Percentiles rank a stretch among this genome's conserved stretches.
These are phyloP conservation scores for Micrasema minimum DNA, from an alignment of 1,140 invertebrate species.

Conservation along the genomic window DNA sequence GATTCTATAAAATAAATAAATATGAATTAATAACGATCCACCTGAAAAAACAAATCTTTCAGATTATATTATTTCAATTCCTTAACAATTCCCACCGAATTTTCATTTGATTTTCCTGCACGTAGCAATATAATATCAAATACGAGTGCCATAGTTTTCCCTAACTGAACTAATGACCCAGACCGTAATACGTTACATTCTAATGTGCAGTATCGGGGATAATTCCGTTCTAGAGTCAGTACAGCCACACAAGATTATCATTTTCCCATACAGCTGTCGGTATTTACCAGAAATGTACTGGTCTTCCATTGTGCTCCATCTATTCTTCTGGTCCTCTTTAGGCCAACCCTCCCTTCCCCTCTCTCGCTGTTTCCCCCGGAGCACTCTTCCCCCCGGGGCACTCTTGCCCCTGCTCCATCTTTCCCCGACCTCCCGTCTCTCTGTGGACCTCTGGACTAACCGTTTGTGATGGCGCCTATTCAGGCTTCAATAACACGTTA, in stretches of 20 bases:
- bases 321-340: constrained; percentile 26
- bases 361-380: constrained; percentile 1
- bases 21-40: too few relatives aligned
- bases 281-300: constrained; percentile 35
- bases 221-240: constrained; percentile 7
- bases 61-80: too few relatives aligned
- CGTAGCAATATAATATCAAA: too few relatives aligned
- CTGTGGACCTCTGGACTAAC: constrained; percentile 11
- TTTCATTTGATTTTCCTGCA: too few relatives aligned
- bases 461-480: constrained; percentile 27
- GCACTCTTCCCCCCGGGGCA: too few relatives aligned
- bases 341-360: constrained; percentile 8
- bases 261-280: constrained; percentile 22
- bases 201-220: too few relatives aligned
- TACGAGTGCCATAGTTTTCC: too few relatives aligned
- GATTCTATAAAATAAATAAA: too few relatives aligned
- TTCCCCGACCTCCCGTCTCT: background rate
- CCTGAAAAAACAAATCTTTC: too few relatives aligned
- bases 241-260: constrained; percentile 8
- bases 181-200: too few relatives aligned
- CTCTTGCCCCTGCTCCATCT: constrained; percentile 2
- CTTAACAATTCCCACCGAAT: too few relatives aligned
- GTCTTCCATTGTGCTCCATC: constrained; percentile 32
- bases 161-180: too few relatives aligned
- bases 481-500: background rate